phyloP scores from a whole-genome alignment of 2,113 vertebrate genomes.

The Gopherus flavomarginatus region DNA sequence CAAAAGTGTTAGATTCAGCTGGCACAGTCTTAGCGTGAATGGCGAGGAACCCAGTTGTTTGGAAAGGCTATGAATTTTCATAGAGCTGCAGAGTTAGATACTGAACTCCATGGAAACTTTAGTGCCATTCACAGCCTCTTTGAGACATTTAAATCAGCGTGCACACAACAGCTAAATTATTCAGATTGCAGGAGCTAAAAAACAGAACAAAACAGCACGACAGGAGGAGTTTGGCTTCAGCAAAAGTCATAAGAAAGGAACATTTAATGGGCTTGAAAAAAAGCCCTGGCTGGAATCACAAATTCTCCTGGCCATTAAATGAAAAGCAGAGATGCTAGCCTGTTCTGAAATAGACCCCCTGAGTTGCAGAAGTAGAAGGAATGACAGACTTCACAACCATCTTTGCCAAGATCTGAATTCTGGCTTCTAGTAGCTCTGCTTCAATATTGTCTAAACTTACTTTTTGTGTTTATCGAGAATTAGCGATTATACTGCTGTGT shows the following conservation, averaged over 20 bases:
- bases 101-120: conserved; percentile 34
- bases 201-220: not conserved
- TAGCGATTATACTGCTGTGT: conserved; percentile 47
- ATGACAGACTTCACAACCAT: not conserved
- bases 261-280: conserved; percentile 54
- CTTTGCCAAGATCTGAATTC: conserved; percentile 47
- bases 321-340: conserved; percentile 37
- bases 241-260: conserved; percentile 42
- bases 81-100: not conserved
- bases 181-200: not conserved
- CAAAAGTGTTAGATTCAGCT: conserved; percentile 37
- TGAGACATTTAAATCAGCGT: not conserved
- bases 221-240: conserved; percentile 32
- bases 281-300: conserved; percentile 22
- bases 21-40: conserved; percentile 17
- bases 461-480: not conserved
- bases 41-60: conserved; percentile 25
- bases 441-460: conserved; percentile 59
- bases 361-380: conserved; percentile 32
- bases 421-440: conserved; percentile 39
- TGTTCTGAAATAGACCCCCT: not conserved
- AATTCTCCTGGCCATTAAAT: conserved; percentile 40
- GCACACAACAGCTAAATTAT: conserved; percentile 7
- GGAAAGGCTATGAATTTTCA: conserved; percentile 56
- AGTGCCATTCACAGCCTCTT: not conserved